Percentiles rank a stretch among this genome's conserved stretches.
phyloP scores from a whole-genome alignment of 2,113 vertebrate species.

The Chaetodon auriga region DNA sequence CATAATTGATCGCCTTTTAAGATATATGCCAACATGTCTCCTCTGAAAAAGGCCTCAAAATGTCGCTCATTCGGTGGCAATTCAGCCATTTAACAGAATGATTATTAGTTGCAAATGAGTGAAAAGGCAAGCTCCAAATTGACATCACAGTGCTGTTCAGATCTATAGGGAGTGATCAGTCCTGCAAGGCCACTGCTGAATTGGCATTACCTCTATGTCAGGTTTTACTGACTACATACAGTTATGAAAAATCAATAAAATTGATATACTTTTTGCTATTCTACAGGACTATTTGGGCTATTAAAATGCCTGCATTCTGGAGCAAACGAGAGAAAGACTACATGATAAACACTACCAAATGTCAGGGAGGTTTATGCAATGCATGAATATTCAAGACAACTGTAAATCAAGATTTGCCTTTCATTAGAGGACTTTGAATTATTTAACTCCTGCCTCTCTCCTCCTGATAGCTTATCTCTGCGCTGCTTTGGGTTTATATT shows the following conservation, averaged over 20 bases:
- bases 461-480: constrained; percentile 46
- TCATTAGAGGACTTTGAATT: constrained; percentile 64
- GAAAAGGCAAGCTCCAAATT: not conserved
- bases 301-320: constrained; percentile 4
- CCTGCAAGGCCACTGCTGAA: not conserved
- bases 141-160: not conserved
- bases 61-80: not conserved
- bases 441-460: constrained; percentile 49
- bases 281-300: not conserved
- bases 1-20: not conserved
- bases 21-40: not conserved
- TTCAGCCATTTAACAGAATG: not conserved
- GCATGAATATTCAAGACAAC: constrained; percentile 38
- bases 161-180: not conserved
- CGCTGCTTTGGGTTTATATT: constrained; percentile 41
- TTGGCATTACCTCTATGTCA: not conserved
- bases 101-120: not conserved
- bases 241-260: not conserved
- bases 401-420: constrained; percentile 61
- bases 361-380: constrained; percentile 37
- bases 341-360: constrained; percentile 31
- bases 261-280: not conserved
- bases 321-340: not conserved
- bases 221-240: not conserved
- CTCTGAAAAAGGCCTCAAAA: not conserved